Conservation (phyloP, 2,113 vertebrate species). For the Poeciliopsis retropinna region DNA sequence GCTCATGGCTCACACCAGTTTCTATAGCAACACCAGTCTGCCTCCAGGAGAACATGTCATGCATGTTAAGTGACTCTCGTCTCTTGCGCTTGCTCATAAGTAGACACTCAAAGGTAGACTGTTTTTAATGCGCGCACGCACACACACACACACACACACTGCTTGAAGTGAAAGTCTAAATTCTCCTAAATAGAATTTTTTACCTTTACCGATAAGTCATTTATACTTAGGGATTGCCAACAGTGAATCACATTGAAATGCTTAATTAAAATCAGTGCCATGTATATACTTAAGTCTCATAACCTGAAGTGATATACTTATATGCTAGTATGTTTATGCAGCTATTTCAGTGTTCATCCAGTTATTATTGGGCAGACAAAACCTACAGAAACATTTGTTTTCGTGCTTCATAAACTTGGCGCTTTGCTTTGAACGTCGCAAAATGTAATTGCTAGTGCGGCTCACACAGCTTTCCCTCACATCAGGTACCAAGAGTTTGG, state of each 20-base stretch:
- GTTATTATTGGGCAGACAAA: too few relatives aligned
- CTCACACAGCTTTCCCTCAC: not conserved
- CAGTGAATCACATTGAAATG: too few relatives aligned
- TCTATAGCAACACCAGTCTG: slow-evolving; percentile 72
- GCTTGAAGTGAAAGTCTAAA: too few relatives aligned
- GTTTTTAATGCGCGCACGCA: slow-evolving; percentile 11
- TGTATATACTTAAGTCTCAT: not conserved
- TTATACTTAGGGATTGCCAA: too few relatives aligned
- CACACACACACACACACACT: slow-evolving; percentile 2
- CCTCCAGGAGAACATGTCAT: slow-evolving; percentile 73
- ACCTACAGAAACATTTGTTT: too few relatives aligned
- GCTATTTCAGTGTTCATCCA: not conserved
- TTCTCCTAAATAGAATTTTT: too few relatives aligned
- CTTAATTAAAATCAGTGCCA: not conserved
- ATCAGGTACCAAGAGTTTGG: not conserved
- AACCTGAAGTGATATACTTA: not conserved
- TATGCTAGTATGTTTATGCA: not conserved
- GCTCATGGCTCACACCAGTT: slow-evolving; percentile 75
- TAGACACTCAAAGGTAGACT: slow-evolving; percentile 15
- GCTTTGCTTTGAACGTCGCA: too few relatives aligned
- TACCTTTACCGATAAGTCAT: too few relatives aligned
- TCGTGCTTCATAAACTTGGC: too few relatives aligned
- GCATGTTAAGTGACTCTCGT: slow-evolving; percentile 77
- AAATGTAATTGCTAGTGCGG: too few relatives aligned
- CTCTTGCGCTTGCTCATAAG: slow-evolving; percentile 40